Conservation (phyloP, 2,113 vertebrate species). For the Lepus europaeus region DNA sequence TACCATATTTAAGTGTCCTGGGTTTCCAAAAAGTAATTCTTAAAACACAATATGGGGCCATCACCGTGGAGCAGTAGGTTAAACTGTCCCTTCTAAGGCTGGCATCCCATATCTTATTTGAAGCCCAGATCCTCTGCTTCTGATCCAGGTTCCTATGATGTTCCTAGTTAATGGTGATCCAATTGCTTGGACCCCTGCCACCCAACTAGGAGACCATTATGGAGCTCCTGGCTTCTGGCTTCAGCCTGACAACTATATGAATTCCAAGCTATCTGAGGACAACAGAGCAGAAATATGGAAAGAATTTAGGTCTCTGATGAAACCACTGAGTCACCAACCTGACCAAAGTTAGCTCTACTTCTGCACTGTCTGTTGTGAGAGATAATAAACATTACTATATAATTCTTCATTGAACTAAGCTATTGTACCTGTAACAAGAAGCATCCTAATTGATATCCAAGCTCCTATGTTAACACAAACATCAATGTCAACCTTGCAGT, state of each 20-base stretch:
- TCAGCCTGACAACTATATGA: not conserved
- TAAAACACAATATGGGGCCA: not conserved
- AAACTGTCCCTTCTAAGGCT: too few relatives aligned
- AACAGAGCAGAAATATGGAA: not conserved
- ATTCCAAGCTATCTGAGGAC: not conserved
- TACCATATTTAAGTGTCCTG: not conserved
- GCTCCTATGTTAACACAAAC: not conserved
- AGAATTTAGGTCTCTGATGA: not conserved
- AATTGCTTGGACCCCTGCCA: too few relatives aligned
- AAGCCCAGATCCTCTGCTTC: too few relatives aligned
- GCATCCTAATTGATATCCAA: not conserved
- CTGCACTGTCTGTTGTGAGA: not conserved
- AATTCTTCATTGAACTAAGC: not conserved
- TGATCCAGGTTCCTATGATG: too few relatives aligned
- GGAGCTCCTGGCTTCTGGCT: too few relatives aligned
- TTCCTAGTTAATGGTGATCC: too few relatives aligned
- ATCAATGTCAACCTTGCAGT: not conserved
- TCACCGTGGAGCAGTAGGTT: too few relatives aligned
- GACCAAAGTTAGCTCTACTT: constrained; percentile 10
- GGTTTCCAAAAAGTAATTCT: constrained; percentile 33
- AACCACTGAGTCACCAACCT: not conserved
- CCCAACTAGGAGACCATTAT: too few relatives aligned
- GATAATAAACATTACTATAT: constrained; percentile 13
- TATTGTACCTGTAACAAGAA: constrained; percentile 6
- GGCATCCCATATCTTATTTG: too few relatives aligned